Conservation (phyloP, 1,140 invertebrate genomes). For the Tribolium madens region DNA sequence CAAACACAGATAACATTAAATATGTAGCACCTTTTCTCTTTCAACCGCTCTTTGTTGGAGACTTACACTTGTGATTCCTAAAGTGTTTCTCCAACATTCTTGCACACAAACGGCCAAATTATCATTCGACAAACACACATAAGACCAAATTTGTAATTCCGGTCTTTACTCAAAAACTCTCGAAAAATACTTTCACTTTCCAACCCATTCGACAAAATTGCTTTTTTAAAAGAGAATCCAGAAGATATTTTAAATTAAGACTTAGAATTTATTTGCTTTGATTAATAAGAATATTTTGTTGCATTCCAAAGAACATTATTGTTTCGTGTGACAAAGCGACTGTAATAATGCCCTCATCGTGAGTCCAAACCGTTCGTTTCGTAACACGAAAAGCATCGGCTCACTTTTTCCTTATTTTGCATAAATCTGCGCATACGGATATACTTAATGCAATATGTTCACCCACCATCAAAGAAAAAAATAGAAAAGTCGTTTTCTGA, state of each 20-base stretch:
- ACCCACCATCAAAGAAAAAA: slow-evolving; percentile 20
- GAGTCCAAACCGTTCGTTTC: neutral
- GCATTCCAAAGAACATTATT: neutral
- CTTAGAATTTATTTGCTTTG: neutral
- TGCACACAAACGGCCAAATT: neutral
- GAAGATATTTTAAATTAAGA: no score
- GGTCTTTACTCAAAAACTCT: neutral
- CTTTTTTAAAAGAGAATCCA: no score
- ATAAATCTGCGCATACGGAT: slow-evolving; percentile 6
- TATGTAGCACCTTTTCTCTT: neutral
- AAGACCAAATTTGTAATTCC: neutral
- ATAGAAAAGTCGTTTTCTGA: neutral
- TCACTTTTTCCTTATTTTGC: slow-evolving; percentile 1
- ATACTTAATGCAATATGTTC: slow-evolving; percentile 30
- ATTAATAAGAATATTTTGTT: no score
- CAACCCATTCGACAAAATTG: no score
- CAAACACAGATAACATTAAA: slow-evolving; percentile 23
- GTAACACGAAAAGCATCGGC: slow-evolving; percentile 3
- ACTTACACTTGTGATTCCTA: neutral
- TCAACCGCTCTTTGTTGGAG: neutral
- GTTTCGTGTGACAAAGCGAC: slow-evolving; percentile 1
- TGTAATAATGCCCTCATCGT: neutral
- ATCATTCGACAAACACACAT: neutral
- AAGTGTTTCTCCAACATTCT: neutral
- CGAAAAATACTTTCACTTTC: neutral